Base-by-base conservation (phyloP, 1,140 invertebrate species). In the Megalopta genalis region DNA sequence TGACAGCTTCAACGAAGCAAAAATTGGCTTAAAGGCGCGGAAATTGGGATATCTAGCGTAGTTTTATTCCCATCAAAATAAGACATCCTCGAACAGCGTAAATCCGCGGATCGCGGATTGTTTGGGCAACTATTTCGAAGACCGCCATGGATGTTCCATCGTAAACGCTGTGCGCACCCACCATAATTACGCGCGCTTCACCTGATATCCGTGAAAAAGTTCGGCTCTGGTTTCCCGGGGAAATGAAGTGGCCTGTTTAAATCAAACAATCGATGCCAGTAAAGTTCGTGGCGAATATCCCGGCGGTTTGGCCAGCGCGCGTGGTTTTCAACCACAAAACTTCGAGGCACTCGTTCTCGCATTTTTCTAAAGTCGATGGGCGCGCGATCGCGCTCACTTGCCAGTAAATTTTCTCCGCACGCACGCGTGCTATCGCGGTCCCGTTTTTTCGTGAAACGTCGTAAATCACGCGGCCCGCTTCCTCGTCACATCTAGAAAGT, bases 401-500 rank as follows among this genome's bases (percentile, higher is more conserved):
- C 27, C 70, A 67, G 59, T 85, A 78, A 85, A 80, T 85, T 78
- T 74, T 21, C 52, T 37, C 32, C 21, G 39, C 39, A 49, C n/a
- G 59, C 62, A 75, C 14, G 63, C 72, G 69, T 60, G 64, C 18
- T 74, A 85, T 77, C 78, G 74, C n/a, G 57, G 52, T 25, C 21
- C 18, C 16, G 21, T 59, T 18, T 57, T 66, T 32, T 7, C 37
- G 27, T 65, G 27, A 63, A 57, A 52, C 21, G 4, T 16, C 59
- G 12, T 82, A 79, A 82, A 86, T 80, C 83, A 73, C 37, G 12
- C 7, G 37, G 21, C 62, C 74, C 49, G 46, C 75, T 71, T 67
- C 21, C 74, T 84, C 84, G 60, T 84, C 81, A 82, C 71, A 75
- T 82, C 46, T 68, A 59, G 23, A 37, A 75, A 49, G 57, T 72